A percentile compares a stretch with the other conserved stretches of the same genome.
phyloP scores from a whole-genome alignment of 2,797 vertebrate species.

The Danionella dracula region DNA sequence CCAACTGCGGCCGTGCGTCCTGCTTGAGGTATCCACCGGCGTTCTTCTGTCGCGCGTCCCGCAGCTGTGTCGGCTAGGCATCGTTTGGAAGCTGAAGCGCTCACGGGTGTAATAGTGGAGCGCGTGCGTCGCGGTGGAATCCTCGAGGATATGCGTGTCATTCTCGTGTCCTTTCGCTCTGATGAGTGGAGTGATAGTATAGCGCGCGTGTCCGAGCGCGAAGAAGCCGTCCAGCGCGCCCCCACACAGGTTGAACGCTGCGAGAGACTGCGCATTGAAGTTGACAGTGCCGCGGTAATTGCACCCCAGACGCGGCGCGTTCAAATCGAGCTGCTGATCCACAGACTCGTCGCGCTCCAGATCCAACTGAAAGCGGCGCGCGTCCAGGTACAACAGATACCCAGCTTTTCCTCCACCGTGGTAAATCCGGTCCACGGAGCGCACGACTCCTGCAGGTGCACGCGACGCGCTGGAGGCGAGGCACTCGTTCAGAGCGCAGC shows the following conservation, averaged over 20 bases:
- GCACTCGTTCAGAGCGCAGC: conserved; percentile 35
- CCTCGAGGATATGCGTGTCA: conserved; percentile 66
- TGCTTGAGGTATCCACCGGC: conserved; percentile 44
- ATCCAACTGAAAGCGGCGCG: conserved; percentile 83
- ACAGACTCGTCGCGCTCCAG: conserved; percentile 81
- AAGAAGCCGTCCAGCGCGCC: conserved; percentile 88
- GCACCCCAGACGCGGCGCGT: conserved; percentile 66
- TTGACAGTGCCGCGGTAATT: conserved; percentile 87
- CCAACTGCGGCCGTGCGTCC: conserved; percentile 38
- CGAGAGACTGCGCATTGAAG: conserved; percentile 80
- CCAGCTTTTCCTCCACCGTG: conserved; percentile 85
- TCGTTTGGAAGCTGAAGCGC: conserved; percentile 67
- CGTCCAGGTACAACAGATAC: conserved; percentile 83
- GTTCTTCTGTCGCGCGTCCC: conserved; percentile 48
- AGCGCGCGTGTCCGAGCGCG: conserved; percentile 79
- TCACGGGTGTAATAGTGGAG: conserved; percentile 74
- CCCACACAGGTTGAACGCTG: conserved; percentile 83
- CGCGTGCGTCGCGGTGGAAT: conserved; percentile 62
- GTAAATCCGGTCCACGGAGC: conserved; percentile 83
- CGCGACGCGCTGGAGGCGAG: conserved; percentile 57
- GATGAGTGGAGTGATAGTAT: conserved; percentile 76
- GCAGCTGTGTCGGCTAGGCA: conserved; percentile 25
- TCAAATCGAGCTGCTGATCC: conserved; percentile 62
- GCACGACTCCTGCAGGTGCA: conserved; percentile 74
- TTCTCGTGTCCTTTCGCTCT: conserved; percentile 54